A percentile compares a stretch with the other conserved stretches of the same genome.
Conservation (phyloP, 2,113 vertebrate species). For the Cervus canadensis region DNA sequence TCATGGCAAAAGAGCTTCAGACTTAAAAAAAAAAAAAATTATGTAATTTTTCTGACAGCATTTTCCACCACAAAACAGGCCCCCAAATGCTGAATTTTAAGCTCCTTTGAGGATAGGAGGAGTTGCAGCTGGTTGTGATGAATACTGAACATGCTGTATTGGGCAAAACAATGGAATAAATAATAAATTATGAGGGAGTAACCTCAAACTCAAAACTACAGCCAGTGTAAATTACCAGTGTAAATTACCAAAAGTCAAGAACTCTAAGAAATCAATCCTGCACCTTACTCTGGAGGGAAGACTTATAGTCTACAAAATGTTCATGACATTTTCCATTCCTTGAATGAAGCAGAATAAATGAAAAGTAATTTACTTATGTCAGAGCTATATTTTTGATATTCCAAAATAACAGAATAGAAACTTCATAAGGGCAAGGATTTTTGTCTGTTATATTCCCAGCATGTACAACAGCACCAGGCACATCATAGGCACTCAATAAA, state of each 20-base stretch:
- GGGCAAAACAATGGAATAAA: constrained; percentile 30
- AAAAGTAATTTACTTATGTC: not conserved
- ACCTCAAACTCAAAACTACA: not conserved
- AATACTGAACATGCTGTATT: constrained; percentile 26
- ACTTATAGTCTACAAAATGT: not conserved
- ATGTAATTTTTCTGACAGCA: not conserved
- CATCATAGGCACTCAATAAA: not conserved
- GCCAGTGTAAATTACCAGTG: not conserved
- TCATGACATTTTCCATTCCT: not conserved
- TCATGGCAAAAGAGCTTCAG: constrained; percentile 11
- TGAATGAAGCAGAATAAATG: not conserved
- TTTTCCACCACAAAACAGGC: not conserved
- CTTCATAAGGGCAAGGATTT: not conserved
- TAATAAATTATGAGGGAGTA: not conserved
- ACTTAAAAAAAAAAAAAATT: constrained; percentile 24
- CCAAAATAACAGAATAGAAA: not conserved
- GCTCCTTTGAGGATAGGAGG: constrained; percentile 26
- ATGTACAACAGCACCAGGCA: not conserved
- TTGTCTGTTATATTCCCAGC: not conserved
- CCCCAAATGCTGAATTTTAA: not conserved
- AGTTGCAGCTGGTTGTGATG: constrained; percentile 31
- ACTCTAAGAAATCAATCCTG: not conserved
- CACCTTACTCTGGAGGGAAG: not conserved
- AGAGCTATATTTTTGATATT: not conserved
- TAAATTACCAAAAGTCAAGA: not conserved